Evolutionary conservation across 2,888 invertebrate species (phyloP).

Genomic region (Chalcosyrphus nemorum): DNA sequence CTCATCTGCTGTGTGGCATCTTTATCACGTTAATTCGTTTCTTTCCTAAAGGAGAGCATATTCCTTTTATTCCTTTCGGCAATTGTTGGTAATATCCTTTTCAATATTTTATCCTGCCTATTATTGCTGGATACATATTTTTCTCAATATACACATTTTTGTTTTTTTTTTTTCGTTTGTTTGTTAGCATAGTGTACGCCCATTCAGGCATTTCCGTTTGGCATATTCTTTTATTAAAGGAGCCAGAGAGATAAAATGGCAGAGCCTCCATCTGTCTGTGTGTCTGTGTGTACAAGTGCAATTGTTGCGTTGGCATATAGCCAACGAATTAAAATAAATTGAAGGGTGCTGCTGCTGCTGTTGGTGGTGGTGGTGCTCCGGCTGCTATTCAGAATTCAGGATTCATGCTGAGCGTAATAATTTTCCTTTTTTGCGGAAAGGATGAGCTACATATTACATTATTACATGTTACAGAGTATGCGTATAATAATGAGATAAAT

Average conservation of each 20-base stretch:
- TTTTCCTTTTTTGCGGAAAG: conserved; percentile 18
- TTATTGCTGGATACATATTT: conserved; percentile 49
- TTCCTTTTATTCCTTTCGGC: conserved; percentile 33
- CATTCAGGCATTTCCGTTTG: conserved; percentile 59
- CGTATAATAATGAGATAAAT: conserved; percentile 69
- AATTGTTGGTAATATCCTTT: conserved; percentile 58
- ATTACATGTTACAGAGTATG: conserved; percentile 69
- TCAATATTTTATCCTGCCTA: conserved; percentile 61
- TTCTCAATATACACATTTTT: too few species aligned
- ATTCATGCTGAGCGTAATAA: conserved; percentile 49
- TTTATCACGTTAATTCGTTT: conserved; percentile 33
- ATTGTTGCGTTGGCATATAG: conserved; percentile 66
- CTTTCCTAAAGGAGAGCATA: background rate
- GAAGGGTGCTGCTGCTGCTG: conserved; percentile 55
- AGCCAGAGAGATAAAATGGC: conserved; percentile 36
- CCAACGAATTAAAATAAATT: conserved; percentile 73
- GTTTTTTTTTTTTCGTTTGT: background rate
- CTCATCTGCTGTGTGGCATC: background rate
- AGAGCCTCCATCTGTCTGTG: conserved; percentile 22
- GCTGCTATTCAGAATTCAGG: too few species aligned
- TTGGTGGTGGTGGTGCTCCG: too few species aligned
- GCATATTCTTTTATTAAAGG: conserved; percentile 64
- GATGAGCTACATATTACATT: conserved; percentile 62
- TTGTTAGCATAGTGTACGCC: conserved; percentile 28
- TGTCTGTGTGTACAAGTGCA: conserved; percentile 37